Base-by-base conservation (phyloP, 2,113 vertebrate species). In the Heptranchias perlo region DNA sequence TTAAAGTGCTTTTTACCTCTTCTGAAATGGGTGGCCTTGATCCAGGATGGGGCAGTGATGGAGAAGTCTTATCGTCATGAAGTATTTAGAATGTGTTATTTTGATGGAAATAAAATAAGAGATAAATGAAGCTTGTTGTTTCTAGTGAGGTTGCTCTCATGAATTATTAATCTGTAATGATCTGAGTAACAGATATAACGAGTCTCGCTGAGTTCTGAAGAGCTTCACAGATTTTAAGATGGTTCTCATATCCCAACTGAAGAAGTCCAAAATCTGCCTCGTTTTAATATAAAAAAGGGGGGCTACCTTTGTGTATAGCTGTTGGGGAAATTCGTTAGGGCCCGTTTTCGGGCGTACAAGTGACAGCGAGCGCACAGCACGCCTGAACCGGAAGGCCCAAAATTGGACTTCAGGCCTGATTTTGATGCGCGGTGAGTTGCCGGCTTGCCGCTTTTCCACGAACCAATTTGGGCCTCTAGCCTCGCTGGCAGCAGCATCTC, bases 101-200 rank as follows among this genome's bases (percentile, higher is more conserved):
- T n/a, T 93, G 89, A 93, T 39, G 35, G 58, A 16, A 62, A 62
- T 54, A 62, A 62, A 93, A 93, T 6, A 62, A 93, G 89, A 62
- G 58, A 62, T 93, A 62, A 62, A 93, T 93, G 89, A 93, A 93
- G 58, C 89, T 93, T 61, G 87, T 92, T 92, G 89, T 61, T 39
- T 62, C 31, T n/a, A 91, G 58, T 62, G 89, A 93, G 89, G 35
- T 39, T 62, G n/a, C n/a, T 93, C 35, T 62, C 58, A 93, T 93
- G 35, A 93, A 93, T 93, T 62, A n/a, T 93, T 93, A 93, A 93
- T 93, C 35, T 61, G 14, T 31, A 21, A 62, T 93, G 89, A 93
- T 39, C 54, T 93, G n/a, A 39, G 58, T 39, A 61, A 39, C 58
- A 93, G 89, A 93, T 93, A 61, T 39, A 0, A 35, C n/a, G 58